Conservation (phyloP, 2,888 invertebrate genomes). For the Drosophila atroscutellata region DNA sequence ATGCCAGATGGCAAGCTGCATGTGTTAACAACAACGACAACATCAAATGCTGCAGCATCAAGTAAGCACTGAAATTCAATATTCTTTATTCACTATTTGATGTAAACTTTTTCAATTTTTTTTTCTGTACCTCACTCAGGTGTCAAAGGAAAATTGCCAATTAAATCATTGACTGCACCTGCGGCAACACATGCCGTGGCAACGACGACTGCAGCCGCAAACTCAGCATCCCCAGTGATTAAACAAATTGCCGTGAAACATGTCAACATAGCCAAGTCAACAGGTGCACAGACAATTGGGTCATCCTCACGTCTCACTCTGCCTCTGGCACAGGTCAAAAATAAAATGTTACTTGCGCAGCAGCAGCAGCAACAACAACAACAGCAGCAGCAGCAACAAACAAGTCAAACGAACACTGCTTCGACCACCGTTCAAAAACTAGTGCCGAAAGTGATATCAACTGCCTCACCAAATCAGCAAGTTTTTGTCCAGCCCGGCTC, state of each 20-base stretch:
- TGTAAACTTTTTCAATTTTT: background rate
- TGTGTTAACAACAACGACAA: conserved; percentile 87
- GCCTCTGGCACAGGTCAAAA: conserved; percentile 71
- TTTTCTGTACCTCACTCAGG: conserved; percentile 16
- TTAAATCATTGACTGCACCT: conserved; percentile 59
- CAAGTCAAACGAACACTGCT: conserved; percentile 25
- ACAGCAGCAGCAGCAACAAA: conserved; percentile 32
- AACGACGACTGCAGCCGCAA: conserved; percentile 32
- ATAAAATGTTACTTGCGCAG: conserved; percentile 67
- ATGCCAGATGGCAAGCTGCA: conserved; percentile 97
- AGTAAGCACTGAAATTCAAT: conserved; percentile 48
- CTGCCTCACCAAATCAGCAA: conserved; percentile 71
- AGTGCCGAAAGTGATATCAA: conserved; percentile 62
- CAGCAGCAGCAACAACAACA: conserved; percentile 72
- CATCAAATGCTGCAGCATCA: conserved; percentile 56
- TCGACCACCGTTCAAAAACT: conserved; percentile 71
- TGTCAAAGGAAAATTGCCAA: conserved; percentile 63
- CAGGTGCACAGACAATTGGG: conserved; percentile 65
- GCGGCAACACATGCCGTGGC: conserved; percentile 31
- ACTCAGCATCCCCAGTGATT: conserved; percentile 54
- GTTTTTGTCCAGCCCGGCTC: conserved; percentile 83
- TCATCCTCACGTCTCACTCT: conserved; percentile 62
- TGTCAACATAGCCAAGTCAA: conserved; percentile 72
- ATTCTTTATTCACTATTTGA: background rate
- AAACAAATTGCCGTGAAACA: conserved; percentile 83